Percentiles rank a stretch among this genome's conserved stretches.
Conservation (phyloP, 1,140 invertebrate genomes). For the Drosophila willistoni region DNA sequence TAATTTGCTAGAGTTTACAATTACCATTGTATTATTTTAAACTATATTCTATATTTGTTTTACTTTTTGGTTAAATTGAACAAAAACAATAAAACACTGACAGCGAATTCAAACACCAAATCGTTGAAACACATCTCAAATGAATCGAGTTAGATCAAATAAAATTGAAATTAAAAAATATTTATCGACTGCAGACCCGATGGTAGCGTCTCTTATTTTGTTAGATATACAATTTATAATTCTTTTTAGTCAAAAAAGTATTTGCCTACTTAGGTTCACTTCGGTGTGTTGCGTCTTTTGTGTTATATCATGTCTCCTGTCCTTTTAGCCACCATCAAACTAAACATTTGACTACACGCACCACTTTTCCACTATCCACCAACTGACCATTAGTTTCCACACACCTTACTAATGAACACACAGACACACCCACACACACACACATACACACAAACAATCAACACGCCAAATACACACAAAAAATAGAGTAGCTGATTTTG, state of each 20-base stretch:
- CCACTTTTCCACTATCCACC: neutral
- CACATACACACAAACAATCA: conserved; percentile 2
- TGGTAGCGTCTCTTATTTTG: conserved; percentile 77
- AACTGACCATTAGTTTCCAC: neutral
- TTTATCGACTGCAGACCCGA: conserved; percentile 82
- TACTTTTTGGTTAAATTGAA: neutral
- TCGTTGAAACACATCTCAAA: conserved; percentile 17
- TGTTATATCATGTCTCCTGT: conserved; percentile 47
- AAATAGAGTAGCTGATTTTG: neutral
- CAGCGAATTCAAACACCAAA: conserved; percentile 31
- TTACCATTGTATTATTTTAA: conserved; percentile 17
- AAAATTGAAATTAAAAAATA: conserved; percentile 10
- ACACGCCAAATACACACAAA: neutral
- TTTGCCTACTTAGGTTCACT: conserved; percentile 68
- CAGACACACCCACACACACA: conserved; percentile 7
- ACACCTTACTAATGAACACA: neutral
- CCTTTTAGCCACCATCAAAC: conserved; percentile 13
- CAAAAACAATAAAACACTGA: conserved; percentile 28
- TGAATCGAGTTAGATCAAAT: conserved; percentile 3
- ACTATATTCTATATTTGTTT: neutral
- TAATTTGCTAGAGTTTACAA: conserved; percentile 20
- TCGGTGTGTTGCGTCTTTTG: conserved; percentile 70
- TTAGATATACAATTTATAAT: conserved; percentile 3
- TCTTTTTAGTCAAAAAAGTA: conserved; percentile 17
- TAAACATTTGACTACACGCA: conserved; percentile 30